A percentile compares a stretch with the other conserved stretches of the same genome.
phyloP scores from a whole-genome alignment of 2,113 vertebrate species.

The Pavo muticus region DNA sequence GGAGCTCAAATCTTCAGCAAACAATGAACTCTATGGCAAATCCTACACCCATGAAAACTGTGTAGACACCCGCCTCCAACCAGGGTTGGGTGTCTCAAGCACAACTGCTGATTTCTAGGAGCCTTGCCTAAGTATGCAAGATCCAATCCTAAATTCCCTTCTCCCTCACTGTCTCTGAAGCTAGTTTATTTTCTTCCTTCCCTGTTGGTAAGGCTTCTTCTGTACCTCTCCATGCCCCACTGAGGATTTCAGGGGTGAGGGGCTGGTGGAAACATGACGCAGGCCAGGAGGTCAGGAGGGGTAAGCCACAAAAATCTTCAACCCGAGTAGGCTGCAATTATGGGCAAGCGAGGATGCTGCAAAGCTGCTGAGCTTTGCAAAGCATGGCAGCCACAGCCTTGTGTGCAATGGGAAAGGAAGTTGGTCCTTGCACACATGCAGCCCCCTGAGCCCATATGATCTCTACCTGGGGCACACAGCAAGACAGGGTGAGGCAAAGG shows the following conservation, averaged over 20 bases:
- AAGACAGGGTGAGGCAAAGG: too few relatives aligned
- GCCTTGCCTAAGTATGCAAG: background rate
- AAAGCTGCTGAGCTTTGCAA: conserved; percentile 52
- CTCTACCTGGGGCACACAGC: background rate
- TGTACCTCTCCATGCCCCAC: background rate
- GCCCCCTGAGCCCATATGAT: background rate
- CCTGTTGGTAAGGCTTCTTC: background rate
- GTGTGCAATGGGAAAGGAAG: background rate
- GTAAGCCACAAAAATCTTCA: conserved; percentile 46
- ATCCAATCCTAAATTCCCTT: background rate
- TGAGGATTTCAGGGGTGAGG: background rate
- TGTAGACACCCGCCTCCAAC: background rate
- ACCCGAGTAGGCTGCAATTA: conserved; percentile 3
- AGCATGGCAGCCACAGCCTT: background rate
- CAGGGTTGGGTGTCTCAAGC: background rate
- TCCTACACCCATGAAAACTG: background rate
- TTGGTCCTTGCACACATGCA: background rate
- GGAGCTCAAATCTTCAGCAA: background rate
- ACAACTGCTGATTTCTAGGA: background rate
- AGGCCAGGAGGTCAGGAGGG: background rate
- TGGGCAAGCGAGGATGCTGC: background rate
- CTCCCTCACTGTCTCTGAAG: background rate
- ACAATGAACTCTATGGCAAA: background rate
- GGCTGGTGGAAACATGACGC: background rate
- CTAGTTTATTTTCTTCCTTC: background rate